Evolutionary conservation across 92 coral and sea anemone species (phyloP).

Genomic region (Heteractis magnifica): DNA sequence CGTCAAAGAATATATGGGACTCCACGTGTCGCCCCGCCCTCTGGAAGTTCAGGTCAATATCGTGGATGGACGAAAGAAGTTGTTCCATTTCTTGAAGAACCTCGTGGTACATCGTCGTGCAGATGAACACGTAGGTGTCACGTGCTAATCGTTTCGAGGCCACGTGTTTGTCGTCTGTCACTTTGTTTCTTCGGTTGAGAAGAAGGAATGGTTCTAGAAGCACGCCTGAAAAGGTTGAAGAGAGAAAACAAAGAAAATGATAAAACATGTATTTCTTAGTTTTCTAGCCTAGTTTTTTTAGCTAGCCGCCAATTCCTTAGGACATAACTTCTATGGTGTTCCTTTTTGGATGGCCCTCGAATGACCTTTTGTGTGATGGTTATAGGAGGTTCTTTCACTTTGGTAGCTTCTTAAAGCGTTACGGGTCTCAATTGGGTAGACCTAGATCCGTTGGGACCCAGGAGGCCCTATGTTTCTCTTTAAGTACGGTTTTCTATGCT

Average conservation of each 20-base stretch:
- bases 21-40: constrained; percentile 73
- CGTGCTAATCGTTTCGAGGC: constrained; percentile 61
- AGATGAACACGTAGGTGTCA: constrained; percentile 82
- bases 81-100: constrained; percentile 96
- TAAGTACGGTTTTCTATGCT: too few species aligned
- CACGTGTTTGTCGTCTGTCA: constrained; percentile 80
- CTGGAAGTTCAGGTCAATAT: constrained; percentile 69
- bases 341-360: too few species aligned
- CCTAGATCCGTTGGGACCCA: too few species aligned
- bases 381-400: too few species aligned
- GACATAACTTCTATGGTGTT: too few species aligned
- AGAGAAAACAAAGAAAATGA: neutral
- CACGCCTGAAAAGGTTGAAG: constrained; percentile 52
- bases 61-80: constrained; percentile 79
- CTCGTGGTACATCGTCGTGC: constrained; percentile 99
- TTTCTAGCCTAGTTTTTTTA: neutral
- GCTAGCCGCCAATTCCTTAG: too few species aligned
- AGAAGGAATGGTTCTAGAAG: constrained; percentile 84
- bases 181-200: constrained; percentile 79
- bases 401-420: too few species aligned
- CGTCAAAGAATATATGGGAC: constrained; percentile 95
- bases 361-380: too few species aligned
- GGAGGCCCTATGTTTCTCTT: too few species aligned
- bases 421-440: too few species aligned
- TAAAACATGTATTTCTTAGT: too few species aligned